Evolutionary conservation across 2,888 invertebrate species (phyloP), one percentile per base, ranked within the genome.

Genomic region (Lepetodrilus schrolli): DNA sequence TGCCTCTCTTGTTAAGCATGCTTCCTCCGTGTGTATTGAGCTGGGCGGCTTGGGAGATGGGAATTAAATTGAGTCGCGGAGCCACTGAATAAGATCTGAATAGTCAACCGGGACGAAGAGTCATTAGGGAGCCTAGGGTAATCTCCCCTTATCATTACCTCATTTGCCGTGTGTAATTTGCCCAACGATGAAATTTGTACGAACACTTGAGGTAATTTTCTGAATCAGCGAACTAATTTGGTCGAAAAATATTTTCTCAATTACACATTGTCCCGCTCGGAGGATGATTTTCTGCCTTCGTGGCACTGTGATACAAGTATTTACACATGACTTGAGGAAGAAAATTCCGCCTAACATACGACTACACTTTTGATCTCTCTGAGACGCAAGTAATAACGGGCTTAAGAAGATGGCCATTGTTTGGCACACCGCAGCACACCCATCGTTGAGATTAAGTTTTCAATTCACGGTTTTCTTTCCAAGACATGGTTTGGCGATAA

Each of bases 171-270:
- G 72, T 74, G 74, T 76, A 80, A 78, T 80, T 77, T 76, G 68
- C 74, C 69, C 77, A 73, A 47, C 76, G 78, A 80, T 78, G 77
- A 80, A 80, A 78, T 80, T 80, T 80, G 78, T 66, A 66, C 74
- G 70, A 72, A 76, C 80, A 78, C 78, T 80, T 78, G 76, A 74
- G 77, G 72, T 80, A 75, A 80, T 80, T 80, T 77, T 74, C 72
- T 72, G 74, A 80, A 78, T 78, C 78, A 77, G 75, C 77, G 77
- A 73, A 72, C 73, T 80, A 80, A 80, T 80, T 80, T 78, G 74
- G 76, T 80, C 78, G 78, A 76, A 78, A 80, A 80, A 80, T 80
- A 80, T 80, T 80, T 80, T 80, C 78, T 80, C 80, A 80, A 80
- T 80, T 78, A 80, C 77, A 76, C 76, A 80, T 80, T 80, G 80